Conservation (phyloP, 2,797 vertebrate genomes). For the Cichlasoma orientale region DNA sequence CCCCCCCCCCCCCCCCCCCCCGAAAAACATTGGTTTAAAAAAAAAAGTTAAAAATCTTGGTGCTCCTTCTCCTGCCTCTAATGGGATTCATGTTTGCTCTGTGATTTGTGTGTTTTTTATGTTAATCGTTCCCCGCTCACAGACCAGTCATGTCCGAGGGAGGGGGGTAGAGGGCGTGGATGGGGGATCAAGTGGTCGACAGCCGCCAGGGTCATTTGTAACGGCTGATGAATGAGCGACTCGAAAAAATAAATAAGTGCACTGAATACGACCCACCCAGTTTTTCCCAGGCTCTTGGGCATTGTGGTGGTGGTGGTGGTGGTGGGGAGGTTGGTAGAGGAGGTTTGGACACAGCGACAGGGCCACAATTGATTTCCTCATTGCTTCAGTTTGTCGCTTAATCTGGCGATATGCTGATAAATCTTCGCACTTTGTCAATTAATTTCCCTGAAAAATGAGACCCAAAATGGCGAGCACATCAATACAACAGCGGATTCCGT, state of each 20-base stretch:
- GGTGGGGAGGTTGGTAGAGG: constrained; percentile 7
- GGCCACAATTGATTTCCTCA: constrained; percentile 84
- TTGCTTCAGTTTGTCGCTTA: constrained; percentile 85
- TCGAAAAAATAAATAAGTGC: constrained; percentile 83
- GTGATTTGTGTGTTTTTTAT: constrained; percentile 81
- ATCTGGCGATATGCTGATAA: constrained; percentile 85
- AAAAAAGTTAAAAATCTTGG: constrained; percentile 41
- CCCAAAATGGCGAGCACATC: constrained; percentile 81
- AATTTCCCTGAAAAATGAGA: constrained; percentile 84
- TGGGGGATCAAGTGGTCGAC: constrained; percentile 63
- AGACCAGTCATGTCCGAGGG: constrained; percentile 66
- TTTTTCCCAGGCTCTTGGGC: constrained; percentile 69
- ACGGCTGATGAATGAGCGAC: constrained; percentile 80
- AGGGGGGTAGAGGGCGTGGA: constrained; percentile 19
- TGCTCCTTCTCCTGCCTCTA: constrained; percentile 53
- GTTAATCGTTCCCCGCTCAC: constrained; percentile 70
- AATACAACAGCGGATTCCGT: constrained; percentile 80
- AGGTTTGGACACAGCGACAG: constrained; percentile 67
- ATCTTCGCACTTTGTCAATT: constrained; percentile 85
- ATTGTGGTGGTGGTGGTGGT: not conserved
- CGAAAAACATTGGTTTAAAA: not conserved
- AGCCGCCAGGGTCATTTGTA: constrained; percentile 80
- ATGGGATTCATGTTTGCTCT: constrained; percentile 70
- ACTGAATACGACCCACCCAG: constrained; percentile 73
- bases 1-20: not conserved